phyloP scores from a whole-genome alignment of 2,797 vertebrate species.

The Cheirogaleus major region DNA sequence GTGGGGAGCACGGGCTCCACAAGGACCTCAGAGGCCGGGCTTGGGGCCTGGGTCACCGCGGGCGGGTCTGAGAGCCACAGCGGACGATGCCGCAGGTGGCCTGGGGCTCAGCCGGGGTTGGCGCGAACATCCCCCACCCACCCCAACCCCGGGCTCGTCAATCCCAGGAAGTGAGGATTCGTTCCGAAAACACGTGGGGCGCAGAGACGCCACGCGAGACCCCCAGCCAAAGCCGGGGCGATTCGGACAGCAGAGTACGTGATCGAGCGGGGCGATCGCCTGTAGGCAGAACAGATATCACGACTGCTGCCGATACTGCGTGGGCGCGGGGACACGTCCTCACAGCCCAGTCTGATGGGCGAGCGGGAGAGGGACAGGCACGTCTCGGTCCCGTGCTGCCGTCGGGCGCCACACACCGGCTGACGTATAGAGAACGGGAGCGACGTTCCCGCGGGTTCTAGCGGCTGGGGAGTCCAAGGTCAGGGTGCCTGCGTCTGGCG shows the following conservation, averaged over 20 bases:
- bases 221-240: too few species aligned
- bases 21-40: not conserved
- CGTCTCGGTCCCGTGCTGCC: too few species aligned
- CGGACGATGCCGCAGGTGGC: accelerated
- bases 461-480: not conserved
- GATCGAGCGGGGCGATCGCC: not conserved
- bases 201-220: too few species aligned
- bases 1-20: not conserved
- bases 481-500: not conserved
- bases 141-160: not conserved
- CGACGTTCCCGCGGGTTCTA: not conserved
- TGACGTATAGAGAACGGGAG: not conserved
- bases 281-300: not conserved
- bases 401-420: too few species aligned
- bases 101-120: not conserved
- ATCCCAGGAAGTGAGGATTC: too few species aligned
- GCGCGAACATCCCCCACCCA: not conserved
- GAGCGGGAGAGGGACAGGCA: too few species aligned
- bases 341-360: too few species aligned
- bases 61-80: not conserved
- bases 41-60: not conserved
- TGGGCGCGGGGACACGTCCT: not conserved
- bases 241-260: not conserved
- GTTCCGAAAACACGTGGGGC: too few species aligned
- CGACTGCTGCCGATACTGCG: not conserved